Evolutionary conservation across 1,140 invertebrate species (phyloP), one percentile per base, ranked within the genome.

Genomic region (Ridgeia piscesae): DNA sequence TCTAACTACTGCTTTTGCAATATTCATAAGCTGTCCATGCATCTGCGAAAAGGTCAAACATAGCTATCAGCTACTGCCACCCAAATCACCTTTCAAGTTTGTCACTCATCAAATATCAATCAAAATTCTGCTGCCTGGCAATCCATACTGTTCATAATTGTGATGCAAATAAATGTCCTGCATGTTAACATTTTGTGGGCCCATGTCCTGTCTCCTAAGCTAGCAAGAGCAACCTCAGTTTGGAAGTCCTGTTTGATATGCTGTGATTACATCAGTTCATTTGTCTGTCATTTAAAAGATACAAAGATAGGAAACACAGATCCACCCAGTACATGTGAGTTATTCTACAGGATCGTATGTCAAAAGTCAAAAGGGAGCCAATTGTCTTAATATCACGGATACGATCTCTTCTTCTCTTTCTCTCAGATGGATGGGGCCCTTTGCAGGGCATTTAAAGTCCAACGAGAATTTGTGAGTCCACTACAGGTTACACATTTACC

Each of bases 181-280:
- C 58, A 77, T 77, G 58, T 77, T 77, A 31, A 77, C 58, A 77
- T 77, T 77, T 77, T 77, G 58, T 77, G 58, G 58, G 58, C 58
- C 58, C 58, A 31, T 21, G 58, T 14, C 58, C 8, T 27, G 27
- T 77, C 27, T 77, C 58, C 58, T 31, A 77, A 14, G 58, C 58
- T 77, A 21, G 58, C 58, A 31, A 77, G 17, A 77, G 17, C 2
- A 31, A 77, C n/a, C n/a, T n/a, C 58, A 77, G 14, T 2, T 31
- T 77, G 58, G 58, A 77, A 77, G 58, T 77, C 58, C 17, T 21
- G 27, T 21, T 21, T 77, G 27, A 21, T 21, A 77, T 77, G 6
- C 6, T 77, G 58, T 77, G 58, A 77, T 77, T 77, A 77, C 0
- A 77, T 77, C 58, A 27, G 11, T 77, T 77, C 58, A 77, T 31